Base-by-base conservation (phyloP, 2,797 vertebrate genomes). In the Poecilia gillii region DNA sequence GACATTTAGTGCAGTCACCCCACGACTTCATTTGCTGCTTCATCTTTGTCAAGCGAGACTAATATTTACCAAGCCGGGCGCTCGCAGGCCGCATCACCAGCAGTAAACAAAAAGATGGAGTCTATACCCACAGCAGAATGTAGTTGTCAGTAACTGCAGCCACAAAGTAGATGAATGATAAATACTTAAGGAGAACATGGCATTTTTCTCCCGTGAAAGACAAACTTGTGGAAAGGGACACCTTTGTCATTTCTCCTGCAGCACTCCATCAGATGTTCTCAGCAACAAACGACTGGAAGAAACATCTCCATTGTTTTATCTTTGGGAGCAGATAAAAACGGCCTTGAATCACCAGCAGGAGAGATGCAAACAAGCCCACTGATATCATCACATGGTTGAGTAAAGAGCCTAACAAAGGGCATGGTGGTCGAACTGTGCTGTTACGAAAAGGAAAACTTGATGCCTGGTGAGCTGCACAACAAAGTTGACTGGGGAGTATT, bases 361-460 rank as follows among this genome's bases (percentile, higher is more conserved):
- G 77, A 81, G 86, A 88, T 78, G 90, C 79, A 90, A 92, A 91
- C 81, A 87, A 91, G 79, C 84, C 78, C 83, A 80, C 83, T 80
- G 84, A 79, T 78, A 79, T 64, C 80, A 87, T 91, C 88, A 79
- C 72, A 43, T 13, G 55, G 53, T 75, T 46, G 81, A 41, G 83
- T 51, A 76, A 81, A 84, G 80, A 71, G 84, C 78, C 73, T 55
- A 2, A 72, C 51, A 68, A 41, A 76, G 74, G 81, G 72, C 73
- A 64, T 0, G 53, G 47, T 25, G 80, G 45, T 49, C 66, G 33
- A 79, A 73, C 66, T 43, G 41, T 25, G 41, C 75, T 31, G 64
- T 74, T 66, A 75, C 64, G 28, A n/a, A 59, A n/a, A 45, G 41
- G 41, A 45, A 71, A 43, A 71, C 41, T 6, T 4, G 31, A 41